These are phyloP conservation scores for Pteronotus mesoamericanus DNA, from an alignment of 2,797 vertebrate species.

Conservation along the genomic window DNA sequence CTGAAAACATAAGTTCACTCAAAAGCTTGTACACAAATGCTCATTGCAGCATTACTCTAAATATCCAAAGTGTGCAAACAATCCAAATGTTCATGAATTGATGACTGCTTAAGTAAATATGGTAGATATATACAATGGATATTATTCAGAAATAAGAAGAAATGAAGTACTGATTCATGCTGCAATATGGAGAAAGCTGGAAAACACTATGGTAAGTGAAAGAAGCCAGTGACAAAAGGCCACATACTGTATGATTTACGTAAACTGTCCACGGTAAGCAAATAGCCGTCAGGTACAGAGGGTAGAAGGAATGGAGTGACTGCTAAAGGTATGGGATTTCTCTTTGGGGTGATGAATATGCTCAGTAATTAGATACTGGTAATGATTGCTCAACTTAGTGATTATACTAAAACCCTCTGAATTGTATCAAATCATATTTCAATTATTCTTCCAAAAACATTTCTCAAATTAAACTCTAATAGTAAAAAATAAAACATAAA, in stretches of 20 bases:
- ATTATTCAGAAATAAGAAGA: neutral
- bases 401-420: neutral
- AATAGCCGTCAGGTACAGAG: neutral
- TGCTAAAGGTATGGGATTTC: neutral
- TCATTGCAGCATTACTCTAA: neutral
- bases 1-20: neutral
- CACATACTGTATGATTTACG: neutral
- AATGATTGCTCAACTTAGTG: neutral
- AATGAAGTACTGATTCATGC: neutral
- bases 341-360: neutral
- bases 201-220: neutral
- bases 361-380: neutral
- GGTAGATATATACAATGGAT: neutral
- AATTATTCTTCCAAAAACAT: neutral
- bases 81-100: neutral
- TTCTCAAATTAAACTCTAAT: neutral
- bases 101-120: neutral
- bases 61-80: neutral
- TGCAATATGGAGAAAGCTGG: neutral
- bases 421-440: neutral
- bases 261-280: neutral
- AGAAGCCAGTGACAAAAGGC: neutral
- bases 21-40: neutral
- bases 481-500: neutral
- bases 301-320: neutral